Conservation (phyloP, 1,140 invertebrate species). For the Vanessa atalanta region DNA sequence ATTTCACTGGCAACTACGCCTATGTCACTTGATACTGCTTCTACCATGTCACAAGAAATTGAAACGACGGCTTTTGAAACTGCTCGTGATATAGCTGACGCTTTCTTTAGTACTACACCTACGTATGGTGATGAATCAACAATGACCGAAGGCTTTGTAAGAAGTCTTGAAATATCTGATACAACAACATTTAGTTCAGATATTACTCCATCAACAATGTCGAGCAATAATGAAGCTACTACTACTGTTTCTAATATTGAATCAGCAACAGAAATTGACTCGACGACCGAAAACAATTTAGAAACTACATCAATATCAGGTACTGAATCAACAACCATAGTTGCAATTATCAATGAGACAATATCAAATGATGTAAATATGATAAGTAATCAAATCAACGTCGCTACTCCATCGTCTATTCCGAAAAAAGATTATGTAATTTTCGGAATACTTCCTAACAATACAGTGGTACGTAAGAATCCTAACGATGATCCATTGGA, state of each 20-base stretch:
- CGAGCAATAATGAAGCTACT: constrained; percentile 48
- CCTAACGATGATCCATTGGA: constrained; percentile 84
- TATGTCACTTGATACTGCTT: constrained; percentile 31
- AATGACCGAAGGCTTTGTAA: constrained; percentile 44
- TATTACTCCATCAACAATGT: constrained; percentile 43
- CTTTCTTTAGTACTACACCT: constrained; percentile 38
- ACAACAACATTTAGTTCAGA: constrained; percentile 46
- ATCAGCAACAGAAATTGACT: constrained; percentile 47
- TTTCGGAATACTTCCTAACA: constrained; percentile 87
- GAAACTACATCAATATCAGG: constrained; percentile 57
- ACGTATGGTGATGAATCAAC: constrained; percentile 41
- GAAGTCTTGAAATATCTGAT: constrained; percentile 41
- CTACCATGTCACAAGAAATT: constrained; percentile 36
- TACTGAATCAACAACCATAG: constrained; percentile 63
- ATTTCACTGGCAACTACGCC: constrained; percentile 45
- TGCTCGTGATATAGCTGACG: constrained; percentile 43
- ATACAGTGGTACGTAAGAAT: constrained; percentile 87
- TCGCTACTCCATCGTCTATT: constrained; percentile 52
- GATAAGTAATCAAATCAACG: constrained; percentile 46
- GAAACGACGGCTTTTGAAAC: constrained; percentile 43
- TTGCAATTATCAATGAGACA: constrained; percentile 51
- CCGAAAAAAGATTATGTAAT: constrained; percentile 85
- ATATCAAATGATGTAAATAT: constrained; percentile 48
- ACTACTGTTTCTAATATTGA: constrained; percentile 45
- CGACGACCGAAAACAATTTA: constrained; percentile 54